Evolutionary conservation across 2,888 invertebrate species (phyloP).

Genomic region (Lasioglossum zephyrum): DNA sequence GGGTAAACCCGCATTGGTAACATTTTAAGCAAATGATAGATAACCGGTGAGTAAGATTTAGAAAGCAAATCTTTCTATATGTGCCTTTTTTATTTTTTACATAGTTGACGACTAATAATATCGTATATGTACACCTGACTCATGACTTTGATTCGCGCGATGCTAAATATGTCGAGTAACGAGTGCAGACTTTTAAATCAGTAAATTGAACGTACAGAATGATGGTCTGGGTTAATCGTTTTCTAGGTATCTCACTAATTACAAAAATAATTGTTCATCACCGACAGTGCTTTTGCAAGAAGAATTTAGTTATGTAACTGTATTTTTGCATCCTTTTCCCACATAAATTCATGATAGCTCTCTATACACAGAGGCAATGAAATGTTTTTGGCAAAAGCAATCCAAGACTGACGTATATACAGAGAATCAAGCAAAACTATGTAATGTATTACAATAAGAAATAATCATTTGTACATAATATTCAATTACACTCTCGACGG

Average conservation of each 20-base stretch:
- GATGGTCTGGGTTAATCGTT: constrained; percentile 41
- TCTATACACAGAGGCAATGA: constrained; percentile 67
- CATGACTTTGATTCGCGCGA: constrained; percentile 46
- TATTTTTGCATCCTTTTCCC: constrained; percentile 69
- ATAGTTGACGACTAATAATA: constrained; percentile 50
- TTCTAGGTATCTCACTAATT: constrained; percentile 37
- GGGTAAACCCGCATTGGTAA: constrained; percentile 58
- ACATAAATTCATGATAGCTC: constrained; percentile 65
- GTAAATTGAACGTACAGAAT: constrained; percentile 34
- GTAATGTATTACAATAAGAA: constrained; percentile 82
- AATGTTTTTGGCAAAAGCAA: constrained; percentile 81
- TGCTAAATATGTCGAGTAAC: constrained; percentile 29
- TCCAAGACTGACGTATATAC: constrained; percentile 83
- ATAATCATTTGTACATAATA: constrained; percentile 83
- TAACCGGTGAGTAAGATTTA: constrained; percentile 51
- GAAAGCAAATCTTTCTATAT: constrained; percentile 60
- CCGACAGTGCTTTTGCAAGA: constrained; percentile 74
- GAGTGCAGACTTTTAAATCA: constrained; percentile 41
- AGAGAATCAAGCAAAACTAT: constrained; percentile 82
- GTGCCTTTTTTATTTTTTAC: constrained; percentile 63
- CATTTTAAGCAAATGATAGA: constrained; percentile 50
- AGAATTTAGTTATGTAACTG: constrained; percentile 59
- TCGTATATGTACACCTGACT: constrained; percentile 51
- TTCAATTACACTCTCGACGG: constrained; percentile 82
- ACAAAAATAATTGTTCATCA: constrained; percentile 52